phyloP scores from a whole-genome alignment of 2,113 vertebrate genomes.

The Ailurus styani region DNA sequence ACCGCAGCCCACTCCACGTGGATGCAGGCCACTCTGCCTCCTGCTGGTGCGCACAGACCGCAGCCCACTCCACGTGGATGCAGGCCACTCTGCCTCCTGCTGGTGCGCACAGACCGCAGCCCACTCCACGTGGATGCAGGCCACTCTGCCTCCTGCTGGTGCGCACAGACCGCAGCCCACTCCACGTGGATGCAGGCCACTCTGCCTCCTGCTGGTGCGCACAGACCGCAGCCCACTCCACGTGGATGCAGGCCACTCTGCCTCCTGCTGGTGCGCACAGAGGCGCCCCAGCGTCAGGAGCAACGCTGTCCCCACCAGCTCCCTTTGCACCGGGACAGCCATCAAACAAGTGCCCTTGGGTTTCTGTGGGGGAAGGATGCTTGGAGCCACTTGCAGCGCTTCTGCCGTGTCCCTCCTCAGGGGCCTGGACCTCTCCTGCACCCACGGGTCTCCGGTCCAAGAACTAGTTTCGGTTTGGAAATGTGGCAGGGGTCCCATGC shows the following conservation, averaged over 20 bases:
- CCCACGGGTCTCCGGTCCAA: neutral
- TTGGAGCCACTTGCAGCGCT: too few species aligned
- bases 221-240: too few species aligned
- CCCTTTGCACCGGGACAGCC: neutral
- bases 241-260: neutral
- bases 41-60: too few species aligned
- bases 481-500: neutral
- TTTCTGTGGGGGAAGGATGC: neutral
- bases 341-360: neutral
- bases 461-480: neutral
- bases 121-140: rapidly evolving
- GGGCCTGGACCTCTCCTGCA: neutral
- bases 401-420: neutral
- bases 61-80: rapidly evolving
- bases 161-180: too few species aligned
- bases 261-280: neutral
- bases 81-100: neutral
- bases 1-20: rapidly evolving
- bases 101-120: neutral
- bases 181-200: too few species aligned
- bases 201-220: too few species aligned
- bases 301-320: too few species aligned
- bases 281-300: neutral
- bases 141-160: neutral
- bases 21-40: neutral